Base-by-base conservation (phyloP, 2,113 vertebrate species). In the Synchiropus splendidus region DNA sequence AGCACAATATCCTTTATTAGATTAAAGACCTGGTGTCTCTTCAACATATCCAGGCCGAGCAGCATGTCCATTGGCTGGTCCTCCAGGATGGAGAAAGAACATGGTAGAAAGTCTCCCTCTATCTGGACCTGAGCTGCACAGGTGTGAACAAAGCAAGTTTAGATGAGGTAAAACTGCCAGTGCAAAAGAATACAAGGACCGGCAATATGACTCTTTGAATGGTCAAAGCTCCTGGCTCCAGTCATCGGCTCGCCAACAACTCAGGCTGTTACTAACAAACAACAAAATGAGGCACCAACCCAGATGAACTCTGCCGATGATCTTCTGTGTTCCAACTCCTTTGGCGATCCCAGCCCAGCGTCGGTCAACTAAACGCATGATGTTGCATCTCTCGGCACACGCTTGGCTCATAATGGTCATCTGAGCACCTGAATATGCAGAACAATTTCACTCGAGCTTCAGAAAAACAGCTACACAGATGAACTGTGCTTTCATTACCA, bases 331-430 rank as follows among this genome's bases (percentile, higher is more conserved):
- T 49, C 95, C 95, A 4, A 99, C 95, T 2, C 95, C 95, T 62
- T 98, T 98, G 6, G 95, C 95, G 1, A 98, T 97, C 35, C 94
- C 95, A 0, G 95, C 92, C 95, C 95, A 99, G 13, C 95, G 89
- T 17, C 93, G 88, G 66, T 99, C 95, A 55, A 98, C 95, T 70
- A 99, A 83, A 39, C 95, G 85, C 94, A 99, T 99, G 42, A 99
- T 99, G 67, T 99, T 97, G 61, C 95, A 99, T 53, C 95, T 87
- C 51, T 98, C 94, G 5, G 94, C 95, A 64, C 94, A 98, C 0
- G 95, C 91, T 54, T 99, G 94, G 76, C 94, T 98, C 95, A 99
- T 99, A 54, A 99, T 99, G 40, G 95, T 99, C 95, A 99, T 99
- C 78, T 99, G 95, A 56, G 94, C 94, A 66, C 95, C 94, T 99